A percentile compares a stretch with the other conserved stretches of the same genome.
These are phyloP conservation scores for Kryptolebias marmoratus DNA, from an alignment of 2,113 vertebrate genomes.

Conservation along the genomic window DNA sequence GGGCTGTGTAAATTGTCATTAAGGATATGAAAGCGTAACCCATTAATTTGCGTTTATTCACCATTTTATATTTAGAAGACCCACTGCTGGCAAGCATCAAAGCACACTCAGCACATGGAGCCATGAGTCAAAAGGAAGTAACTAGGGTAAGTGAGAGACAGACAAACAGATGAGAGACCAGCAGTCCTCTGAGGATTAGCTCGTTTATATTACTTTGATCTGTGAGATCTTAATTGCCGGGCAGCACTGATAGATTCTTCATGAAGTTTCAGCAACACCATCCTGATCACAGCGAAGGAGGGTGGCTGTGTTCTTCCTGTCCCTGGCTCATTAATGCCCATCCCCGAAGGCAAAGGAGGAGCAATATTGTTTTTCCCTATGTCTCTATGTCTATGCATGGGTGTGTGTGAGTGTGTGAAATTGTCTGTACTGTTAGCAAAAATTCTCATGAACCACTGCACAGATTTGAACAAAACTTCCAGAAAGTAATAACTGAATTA, in stretches of 20 bases:
- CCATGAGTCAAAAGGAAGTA: slow-evolving; percentile 63
- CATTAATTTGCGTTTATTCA: slow-evolving; percentile 71
- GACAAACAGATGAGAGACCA: slow-evolving; percentile 30
- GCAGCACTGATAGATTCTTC: slow-evolving; percentile 62
- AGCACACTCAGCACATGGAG: slow-evolving; percentile 44
- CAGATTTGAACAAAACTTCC: too few relatives aligned
- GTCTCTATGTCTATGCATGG: too few relatives aligned
- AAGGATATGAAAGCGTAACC: slow-evolving; percentile 64
- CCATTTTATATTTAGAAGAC: slow-evolving; percentile 62
- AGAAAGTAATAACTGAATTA: too few relatives aligned
- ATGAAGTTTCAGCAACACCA: slow-evolving; percentile 46
- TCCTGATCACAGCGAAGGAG: slow-evolving; percentile 27
- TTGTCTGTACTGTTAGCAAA: too few relatives aligned
- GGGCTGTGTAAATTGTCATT: slow-evolving; percentile 59
- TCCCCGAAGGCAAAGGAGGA: too few relatives aligned
- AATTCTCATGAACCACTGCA: too few relatives aligned
- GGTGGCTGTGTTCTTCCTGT: slow-evolving; percentile 29
- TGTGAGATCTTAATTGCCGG: slow-evolving; percentile 72
- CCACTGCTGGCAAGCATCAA: slow-evolving; percentile 67
- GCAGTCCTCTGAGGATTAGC: slow-evolving; percentile 66
- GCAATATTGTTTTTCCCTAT: too few relatives aligned
- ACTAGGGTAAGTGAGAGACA: slow-evolving; percentile 41
- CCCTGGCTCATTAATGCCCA: neutral
- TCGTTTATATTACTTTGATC: slow-evolving; percentile 75
- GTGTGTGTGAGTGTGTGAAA: too few relatives aligned